Percentiles rank a stretch among this genome's conserved stretches.
Evolutionary conservation across 2,797 vertebrate species (phyloP).

Genomic region (Syngnathus acus): DNA sequence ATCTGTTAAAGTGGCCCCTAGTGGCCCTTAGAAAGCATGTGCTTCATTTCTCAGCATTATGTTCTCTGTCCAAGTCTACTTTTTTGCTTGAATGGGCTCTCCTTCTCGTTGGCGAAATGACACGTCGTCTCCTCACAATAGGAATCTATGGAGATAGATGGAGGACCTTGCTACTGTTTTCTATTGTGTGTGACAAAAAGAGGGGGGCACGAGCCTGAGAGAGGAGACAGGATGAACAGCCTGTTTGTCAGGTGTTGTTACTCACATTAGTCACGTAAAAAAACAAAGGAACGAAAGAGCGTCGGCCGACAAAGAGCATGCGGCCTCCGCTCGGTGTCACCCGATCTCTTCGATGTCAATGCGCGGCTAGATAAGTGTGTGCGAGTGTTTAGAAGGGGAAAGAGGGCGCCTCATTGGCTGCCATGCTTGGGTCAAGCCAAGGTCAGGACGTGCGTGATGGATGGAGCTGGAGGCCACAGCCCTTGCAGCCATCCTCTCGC

Average conservation of each 20-base stretch:
- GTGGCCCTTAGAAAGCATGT: not conserved
- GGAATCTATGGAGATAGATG: not conserved
- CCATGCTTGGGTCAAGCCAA: constrained; percentile 57
- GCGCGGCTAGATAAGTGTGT: constrained; percentile 4
- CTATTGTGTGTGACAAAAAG: not conserved
- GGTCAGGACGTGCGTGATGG: constrained; percentile 71
- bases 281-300: constrained; percentile 49
- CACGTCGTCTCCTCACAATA: constrained; percentile 1
- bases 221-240: constrained; percentile 33
- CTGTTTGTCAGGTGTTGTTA: constrained; percentile 62
- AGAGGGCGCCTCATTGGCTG: constrained; percentile 69
- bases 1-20: not conserved
- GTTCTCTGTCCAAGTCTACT: not conserved
- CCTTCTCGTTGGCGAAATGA: not conserved
- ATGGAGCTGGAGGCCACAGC: constrained; percentile 59
- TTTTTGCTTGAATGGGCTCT: not conserved
- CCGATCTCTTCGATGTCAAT: constrained; percentile 44
- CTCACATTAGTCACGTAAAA: constrained; percentile 61
- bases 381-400: constrained; percentile 12
- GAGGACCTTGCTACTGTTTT: not conserved
- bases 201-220: constrained; percentile 10
- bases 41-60: constrained; percentile 5
- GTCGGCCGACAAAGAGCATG: constrained; percentile 53
- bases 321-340: constrained; percentile 50
- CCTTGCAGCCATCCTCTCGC: constrained; percentile 38